Evolutionary conservation across 2,797 vertebrate genomes (phyloP), one percentile per base, ranked within the genome.

Genomic region (Phoeniculus purpureus): DNA sequence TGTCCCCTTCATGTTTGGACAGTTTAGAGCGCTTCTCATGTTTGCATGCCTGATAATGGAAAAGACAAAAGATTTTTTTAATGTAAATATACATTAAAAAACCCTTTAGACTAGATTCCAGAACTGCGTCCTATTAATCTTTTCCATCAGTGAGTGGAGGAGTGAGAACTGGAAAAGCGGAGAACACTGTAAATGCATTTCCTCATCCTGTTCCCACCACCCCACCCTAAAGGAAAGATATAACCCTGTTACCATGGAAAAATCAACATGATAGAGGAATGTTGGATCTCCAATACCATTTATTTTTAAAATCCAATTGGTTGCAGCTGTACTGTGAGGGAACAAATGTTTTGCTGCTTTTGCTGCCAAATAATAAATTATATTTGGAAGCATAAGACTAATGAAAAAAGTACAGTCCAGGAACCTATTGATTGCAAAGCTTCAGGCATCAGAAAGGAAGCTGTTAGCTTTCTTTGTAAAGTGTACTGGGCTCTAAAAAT

Each of bases 301-400:
- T 97, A 92, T 74, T 95, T 96, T 79, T 27, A 8, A 51, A 90
- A 92, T 94, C 70, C 94, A 95, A 86, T 95, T 96, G 82, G 85
- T 94, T 96, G 93, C 95, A 97, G 94, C 93, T 97, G 93, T 95
- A 95, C 90, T 56, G 85, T 94, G 93, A 97, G 70, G 83, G 25
- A 97, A 95, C 90, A 97, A 95, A 96, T 94, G 52, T 93, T 96
- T 95, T 95, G 73, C 87, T 96, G 90, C 76, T 71, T 95, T 79
- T 94, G 80, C 87, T 97, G 94, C 95, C 95, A 97, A 96, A 90
- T 95, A 96, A 91, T 95, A 96, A 89, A 97, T 97, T 96, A 94
- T 93, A 96, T 96, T 95, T 97, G 96, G 95, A 97, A 97, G 90
- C 74, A 84, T 87, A 94, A 92, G 26, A 51, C 55, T 96, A 92